Base-by-base conservation (phyloP, 2,888 invertebrate genomes). In the Agrilus biguttatus region DNA sequence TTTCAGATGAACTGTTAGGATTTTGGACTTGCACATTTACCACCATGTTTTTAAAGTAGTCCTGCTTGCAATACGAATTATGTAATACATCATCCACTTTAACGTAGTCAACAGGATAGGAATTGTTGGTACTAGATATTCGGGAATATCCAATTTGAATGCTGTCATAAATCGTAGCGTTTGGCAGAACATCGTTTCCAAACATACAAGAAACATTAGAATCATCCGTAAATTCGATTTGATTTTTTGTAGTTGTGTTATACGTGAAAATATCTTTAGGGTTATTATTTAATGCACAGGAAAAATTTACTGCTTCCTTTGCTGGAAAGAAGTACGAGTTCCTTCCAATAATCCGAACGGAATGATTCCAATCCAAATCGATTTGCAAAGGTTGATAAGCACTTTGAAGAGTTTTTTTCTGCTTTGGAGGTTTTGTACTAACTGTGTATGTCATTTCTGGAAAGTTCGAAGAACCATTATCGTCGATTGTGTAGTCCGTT, bases 241-340 rank as follows among this genome's bases (percentile, higher is more conserved):
- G 17, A 21, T 39, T 39, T 23, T 21, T 36, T 36, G 23, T 33
- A 33, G 17, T 28, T 7, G 12, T 38, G 37, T 36, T 33, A 14
- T 14, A n/a, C 13, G 35, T 14, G 21, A 21, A 12, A 23, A 32
- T 12, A 37, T 39, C 34, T 13, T 10, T 35, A 12, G 39, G 17
- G 12, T 40, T 42, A 5, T 32, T 37, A 23, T 45, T 44, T 21
- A 41, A 35, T 28, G 54, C 53, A 45, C 63, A 63, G 2, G 59
- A 55, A 48, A 65, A 60, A 47, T 62, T 61, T 43, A 55, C 77
- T 13, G 79, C 56, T 19, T 69, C 67, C 6, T 71, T 69, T 1
- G 78, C 69, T 2, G 82, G 82, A 53, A 81, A 81, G 60, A 74
- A 82, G 47, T 75, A 67, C 43, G 67, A 60, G 34, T 62, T 64